phyloP scores from a whole-genome alignment of 2,113 vertebrate species.

The Synchiropus splendidus region DNA sequence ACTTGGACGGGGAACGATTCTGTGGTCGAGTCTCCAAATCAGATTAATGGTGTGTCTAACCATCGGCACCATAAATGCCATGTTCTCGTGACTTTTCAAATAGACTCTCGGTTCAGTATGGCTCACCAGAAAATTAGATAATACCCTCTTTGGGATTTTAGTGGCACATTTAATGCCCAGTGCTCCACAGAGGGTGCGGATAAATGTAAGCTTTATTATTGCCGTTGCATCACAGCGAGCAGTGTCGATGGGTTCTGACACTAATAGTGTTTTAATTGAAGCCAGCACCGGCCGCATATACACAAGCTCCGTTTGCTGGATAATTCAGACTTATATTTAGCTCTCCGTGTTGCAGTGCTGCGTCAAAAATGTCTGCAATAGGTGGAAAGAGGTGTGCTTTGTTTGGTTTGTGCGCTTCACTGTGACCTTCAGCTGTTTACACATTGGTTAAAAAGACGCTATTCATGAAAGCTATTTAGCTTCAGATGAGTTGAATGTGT shows the following conservation, averaged over 20 bases:
- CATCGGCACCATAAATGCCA: constrained; percentile 47
- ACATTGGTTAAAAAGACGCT: too few species aligned
- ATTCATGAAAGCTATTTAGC: too few species aligned
- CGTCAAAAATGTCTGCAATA: constrained; percentile 41
- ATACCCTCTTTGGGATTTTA: constrained; percentile 57
- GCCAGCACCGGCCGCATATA: constrained; percentile 47
- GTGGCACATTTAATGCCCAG: constrained; percentile 43
- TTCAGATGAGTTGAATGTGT: too few species aligned
- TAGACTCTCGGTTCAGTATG: constrained; percentile 56
- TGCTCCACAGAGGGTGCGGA: constrained; percentile 27
- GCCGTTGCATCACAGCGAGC: constrained; percentile 32
- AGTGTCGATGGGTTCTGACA: constrained; percentile 62
- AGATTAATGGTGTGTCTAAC: constrained; percentile 53
- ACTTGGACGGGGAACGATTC: constrained; percentile 34
- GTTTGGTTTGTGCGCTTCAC: too few species aligned
- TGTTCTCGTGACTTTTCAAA: constrained; percentile 52
- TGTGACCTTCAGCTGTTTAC: too few species aligned
- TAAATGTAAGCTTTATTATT: constrained; percentile 55
- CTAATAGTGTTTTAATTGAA: constrained; percentile 61
- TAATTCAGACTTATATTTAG: constrained; percentile 24
- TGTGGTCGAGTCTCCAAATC: constrained; percentile 30
- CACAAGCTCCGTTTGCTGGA: background rate
- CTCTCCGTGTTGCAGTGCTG: constrained; percentile 38
- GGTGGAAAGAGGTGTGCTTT: constrained; percentile 19
- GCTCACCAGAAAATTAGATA: constrained; percentile 58